Conservation (phyloP, 1,140 invertebrate species). For the Drosophila leontia region DNA sequence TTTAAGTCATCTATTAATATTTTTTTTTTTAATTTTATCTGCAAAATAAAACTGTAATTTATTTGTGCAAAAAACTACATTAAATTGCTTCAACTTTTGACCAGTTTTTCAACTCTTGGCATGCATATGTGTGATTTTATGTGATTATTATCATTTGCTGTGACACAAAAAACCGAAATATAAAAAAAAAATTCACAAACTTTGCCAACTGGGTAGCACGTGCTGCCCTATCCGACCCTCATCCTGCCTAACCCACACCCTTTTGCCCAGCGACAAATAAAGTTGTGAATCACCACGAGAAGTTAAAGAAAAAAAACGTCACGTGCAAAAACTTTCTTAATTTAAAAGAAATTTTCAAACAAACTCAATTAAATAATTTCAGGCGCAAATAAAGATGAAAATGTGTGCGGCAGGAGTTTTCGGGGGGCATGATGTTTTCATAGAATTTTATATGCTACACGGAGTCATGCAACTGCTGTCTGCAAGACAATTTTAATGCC, state of each 20-base stretch:
- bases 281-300: slow-evolving; percentile 42
- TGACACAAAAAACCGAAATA: slow-evolving; percentile 22
- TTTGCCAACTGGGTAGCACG: slow-evolving; percentile 66
- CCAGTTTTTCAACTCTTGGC: neutral
- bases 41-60: neutral
- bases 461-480: slow-evolving; percentile 29
- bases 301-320: slow-evolving; percentile 41
- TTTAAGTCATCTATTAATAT: neutral
- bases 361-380: slow-evolving; percentile 84
- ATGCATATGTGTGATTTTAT: slow-evolving; percentile 55
- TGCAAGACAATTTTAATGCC: slow-evolving; percentile 70
- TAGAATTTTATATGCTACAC: slow-evolving; percentile 34
- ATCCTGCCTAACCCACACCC: slow-evolving; percentile 11
- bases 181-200: slow-evolving; percentile 28
- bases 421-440: slow-evolving; percentile 45
- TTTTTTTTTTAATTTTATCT: neutral
- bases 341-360: slow-evolving; percentile 83
- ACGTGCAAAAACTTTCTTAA: slow-evolving; percentile 81
- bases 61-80: slow-evolving; percentile 1
- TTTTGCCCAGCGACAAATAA: slow-evolving; percentile 42
- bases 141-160: slow-evolving; percentile 63
- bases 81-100: neutral
- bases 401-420: slow-evolving; percentile 36
- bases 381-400: slow-evolving; percentile 74
- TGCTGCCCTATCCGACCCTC: slow-evolving; percentile 41